Evolutionary conservation across 2,113 vertebrate species (phyloP).

Genomic region (Petaurus breviceps): DNA sequence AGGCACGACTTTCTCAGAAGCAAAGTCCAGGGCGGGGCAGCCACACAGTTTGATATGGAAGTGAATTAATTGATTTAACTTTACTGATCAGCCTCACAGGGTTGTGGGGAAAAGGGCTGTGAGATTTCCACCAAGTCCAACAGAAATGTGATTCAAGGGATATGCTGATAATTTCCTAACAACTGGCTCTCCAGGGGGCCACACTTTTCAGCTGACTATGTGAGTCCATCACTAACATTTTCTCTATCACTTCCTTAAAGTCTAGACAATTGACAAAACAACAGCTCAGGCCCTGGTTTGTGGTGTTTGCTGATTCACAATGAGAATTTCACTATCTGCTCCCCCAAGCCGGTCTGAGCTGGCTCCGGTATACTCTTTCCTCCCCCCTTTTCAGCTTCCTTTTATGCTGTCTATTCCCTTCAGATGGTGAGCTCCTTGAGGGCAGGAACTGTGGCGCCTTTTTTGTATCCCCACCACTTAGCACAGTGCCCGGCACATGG

Average conservation of each 20-base stretch:
- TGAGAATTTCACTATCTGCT: too few species aligned
- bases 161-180: background rate
- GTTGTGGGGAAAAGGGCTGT: background rate
- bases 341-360: background rate
- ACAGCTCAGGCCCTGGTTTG: too few species aligned
- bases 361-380: background rate
- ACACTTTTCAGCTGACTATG: background rate
- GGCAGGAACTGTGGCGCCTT: background rate
- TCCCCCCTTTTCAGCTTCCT: background rate
- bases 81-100: background rate
- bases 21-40: background rate
- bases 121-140: background rate
- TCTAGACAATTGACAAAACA: background rate
- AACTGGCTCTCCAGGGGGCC: background rate
- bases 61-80: background rate
- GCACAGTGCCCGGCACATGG: background rate
- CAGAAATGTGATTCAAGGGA: background rate
- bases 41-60: background rate
- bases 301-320: too few species aligned
- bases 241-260: background rate
- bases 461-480: background rate
- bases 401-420: background rate
- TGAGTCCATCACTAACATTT: background rate
- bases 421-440: background rate
- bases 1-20: background rate